A percentile compares a stretch with the other conserved stretches of the same genome.
Evolutionary conservation across 1,140 invertebrate genomes (phyloP).

Genomic region (Neodiprion lecontei): DNA sequence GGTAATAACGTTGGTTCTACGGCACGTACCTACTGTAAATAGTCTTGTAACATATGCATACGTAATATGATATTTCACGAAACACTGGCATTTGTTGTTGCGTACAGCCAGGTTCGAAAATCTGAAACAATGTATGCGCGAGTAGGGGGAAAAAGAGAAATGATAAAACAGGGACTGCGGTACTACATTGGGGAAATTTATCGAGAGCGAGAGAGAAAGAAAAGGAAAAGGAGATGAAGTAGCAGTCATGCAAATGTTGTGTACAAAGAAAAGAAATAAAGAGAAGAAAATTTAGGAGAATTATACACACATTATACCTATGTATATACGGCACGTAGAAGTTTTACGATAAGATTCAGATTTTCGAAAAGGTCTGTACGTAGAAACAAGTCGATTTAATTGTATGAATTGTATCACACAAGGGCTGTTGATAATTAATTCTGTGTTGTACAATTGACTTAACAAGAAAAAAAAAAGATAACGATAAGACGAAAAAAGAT

Average conservation of each 20-base stretch:
- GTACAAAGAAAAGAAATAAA: too few relatives aligned
- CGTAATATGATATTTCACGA: neutral
- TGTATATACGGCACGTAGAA: too few relatives aligned
- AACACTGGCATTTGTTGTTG: neutral
- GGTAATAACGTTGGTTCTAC: neutral
- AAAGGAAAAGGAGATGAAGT: too few relatives aligned
- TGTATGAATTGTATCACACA: neutral
- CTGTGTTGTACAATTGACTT: neutral
- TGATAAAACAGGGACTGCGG: too few relatives aligned
- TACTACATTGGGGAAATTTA: too few relatives aligned
- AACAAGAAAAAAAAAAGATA: too few relatives aligned
- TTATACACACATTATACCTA: too few relatives aligned
- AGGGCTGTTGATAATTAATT: neutral
- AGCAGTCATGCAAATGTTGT: too few relatives aligned
- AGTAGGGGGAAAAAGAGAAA: neutral
- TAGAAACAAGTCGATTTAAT: neutral
- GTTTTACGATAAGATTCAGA: neutral
- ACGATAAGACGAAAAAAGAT: neutral
- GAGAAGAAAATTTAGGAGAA: too few relatives aligned
- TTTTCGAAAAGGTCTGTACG: neutral
- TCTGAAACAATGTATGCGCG: neutral
- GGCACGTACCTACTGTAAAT: neutral
- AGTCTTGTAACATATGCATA: neutral
- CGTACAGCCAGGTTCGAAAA: neutral
- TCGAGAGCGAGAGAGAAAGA: too few relatives aligned